phyloP scores from a whole-genome alignment of 92 coral and sea anemone genomes.

The Actinostola sp. region DNA sequence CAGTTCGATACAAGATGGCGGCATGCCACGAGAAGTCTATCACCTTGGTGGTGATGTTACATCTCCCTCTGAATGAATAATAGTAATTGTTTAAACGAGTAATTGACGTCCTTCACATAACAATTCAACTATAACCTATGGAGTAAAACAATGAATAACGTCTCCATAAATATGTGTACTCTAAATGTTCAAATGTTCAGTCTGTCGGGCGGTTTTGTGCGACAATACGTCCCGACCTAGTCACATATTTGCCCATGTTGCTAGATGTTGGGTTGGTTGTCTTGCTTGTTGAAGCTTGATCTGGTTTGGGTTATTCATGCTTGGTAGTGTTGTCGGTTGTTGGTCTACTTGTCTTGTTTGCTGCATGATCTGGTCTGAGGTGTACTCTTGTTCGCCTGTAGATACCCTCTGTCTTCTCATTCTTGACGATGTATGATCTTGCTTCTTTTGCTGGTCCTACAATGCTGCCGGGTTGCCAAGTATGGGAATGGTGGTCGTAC shows the following conservation, averaged over 20 bases:
- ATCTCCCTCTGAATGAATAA: too few relatives aligned
- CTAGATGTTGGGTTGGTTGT: neutral
- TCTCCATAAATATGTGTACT: too few relatives aligned
- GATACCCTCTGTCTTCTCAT: slow-evolving; percentile 45
- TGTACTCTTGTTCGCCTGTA: slow-evolving; percentile 60
- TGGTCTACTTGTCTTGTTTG: slow-evolving; percentile 24
- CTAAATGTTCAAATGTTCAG: neutral
- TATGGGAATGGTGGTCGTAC: slow-evolving; percentile 48
- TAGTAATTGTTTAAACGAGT: too few relatives aligned
- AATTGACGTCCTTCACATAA: too few relatives aligned
- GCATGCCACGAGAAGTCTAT: too few relatives aligned
- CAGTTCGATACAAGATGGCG: too few relatives aligned
- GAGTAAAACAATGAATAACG: too few relatives aligned
- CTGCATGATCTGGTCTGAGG: slow-evolving; percentile 26
- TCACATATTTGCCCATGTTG: neutral
- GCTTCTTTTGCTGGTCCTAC: slow-evolving; percentile 53
- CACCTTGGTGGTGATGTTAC: too few relatives aligned
- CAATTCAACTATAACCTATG: too few relatives aligned
- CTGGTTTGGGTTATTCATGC: slow-evolving; percentile 36
- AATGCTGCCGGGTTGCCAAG: slow-evolving; percentile 42
- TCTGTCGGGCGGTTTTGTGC: neutral
- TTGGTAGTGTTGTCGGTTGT: too few relatives aligned
- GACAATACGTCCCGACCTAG: slow-evolving; percentile 14
- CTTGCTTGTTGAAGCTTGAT: slow-evolving; percentile 8
- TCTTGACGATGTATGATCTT: slow-evolving; percentile 56